Conservation (phyloP, 2,888 invertebrate species). For the Folsomia manolachei region DNA sequence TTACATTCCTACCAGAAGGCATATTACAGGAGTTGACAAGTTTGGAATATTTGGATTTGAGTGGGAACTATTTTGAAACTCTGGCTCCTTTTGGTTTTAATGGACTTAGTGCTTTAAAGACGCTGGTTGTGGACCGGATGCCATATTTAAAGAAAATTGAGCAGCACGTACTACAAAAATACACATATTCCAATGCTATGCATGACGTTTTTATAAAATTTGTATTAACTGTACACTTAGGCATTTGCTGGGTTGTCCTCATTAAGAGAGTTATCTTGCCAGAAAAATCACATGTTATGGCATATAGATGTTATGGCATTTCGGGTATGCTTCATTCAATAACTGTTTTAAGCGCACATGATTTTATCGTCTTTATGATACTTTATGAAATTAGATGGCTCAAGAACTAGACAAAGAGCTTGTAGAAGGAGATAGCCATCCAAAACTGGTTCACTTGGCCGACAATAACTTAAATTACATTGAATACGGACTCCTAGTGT, state of each 20-base stretch:
- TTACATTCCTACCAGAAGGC: slow-evolving; percentile 29
- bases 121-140: slow-evolving; percentile 32
- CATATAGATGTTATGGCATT: slow-evolving; percentile 39
- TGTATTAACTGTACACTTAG: slow-evolving; percentile 24
- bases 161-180: slow-evolving; percentile 34
- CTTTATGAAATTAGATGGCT: not conserved
- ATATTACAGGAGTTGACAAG: slow-evolving; percentile 26
- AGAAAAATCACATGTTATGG: slow-evolving; percentile 34
- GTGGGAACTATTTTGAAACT: slow-evolving; percentile 39
- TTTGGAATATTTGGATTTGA: slow-evolving; percentile 39
- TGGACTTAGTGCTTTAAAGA: slow-evolving; percentile 26
- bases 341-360: not conserved
- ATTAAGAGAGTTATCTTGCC: slow-evolving; percentile 36
- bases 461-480: slow-evolving; percentile 43
- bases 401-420: not conserved
- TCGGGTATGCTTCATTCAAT: slow-evolving; percentile 21
- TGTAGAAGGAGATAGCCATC: slow-evolving; percentile 28
- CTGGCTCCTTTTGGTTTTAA: slow-evolving; percentile 34
- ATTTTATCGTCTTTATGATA: not conserved
- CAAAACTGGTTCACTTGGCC: slow-evolving; percentile 37
- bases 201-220: not conserved
- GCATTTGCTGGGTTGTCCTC: slow-evolving; percentile 41
- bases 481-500: slow-evolving; percentile 37
- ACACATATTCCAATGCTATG: not conserved
- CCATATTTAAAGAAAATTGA: slow-evolving; percentile 27